Conservation (phyloP, 2,113 vertebrate species). For the Neolamprologus kungweensis region DNA sequence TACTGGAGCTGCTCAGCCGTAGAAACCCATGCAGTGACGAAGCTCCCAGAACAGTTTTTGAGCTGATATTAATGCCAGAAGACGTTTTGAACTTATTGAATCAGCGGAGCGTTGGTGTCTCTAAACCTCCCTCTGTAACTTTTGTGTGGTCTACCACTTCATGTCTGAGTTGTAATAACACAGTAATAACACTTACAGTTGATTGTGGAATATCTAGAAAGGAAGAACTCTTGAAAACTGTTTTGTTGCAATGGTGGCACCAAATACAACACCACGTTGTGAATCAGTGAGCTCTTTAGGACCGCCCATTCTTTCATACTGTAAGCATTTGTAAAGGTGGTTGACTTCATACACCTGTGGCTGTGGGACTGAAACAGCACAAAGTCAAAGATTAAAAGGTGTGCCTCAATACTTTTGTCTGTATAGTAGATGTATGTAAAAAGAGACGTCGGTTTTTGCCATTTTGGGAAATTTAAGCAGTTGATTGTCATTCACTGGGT, state of each 20-base stretch:
- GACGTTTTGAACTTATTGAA: not conserved
- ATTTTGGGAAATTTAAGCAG: not conserved
- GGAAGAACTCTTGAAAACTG: not conserved
- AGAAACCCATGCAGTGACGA: not conserved
- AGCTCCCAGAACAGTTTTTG: not conserved
- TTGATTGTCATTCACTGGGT: not conserved
- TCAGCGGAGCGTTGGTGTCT: not conserved
- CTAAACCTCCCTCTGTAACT: not conserved
- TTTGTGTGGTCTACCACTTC: not conserved
- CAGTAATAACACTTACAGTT: not conserved
- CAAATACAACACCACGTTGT: not conserved
- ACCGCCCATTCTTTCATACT: not conserved
- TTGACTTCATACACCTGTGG: not conserved
- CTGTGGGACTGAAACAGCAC: not conserved
- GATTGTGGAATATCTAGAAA: not conserved
- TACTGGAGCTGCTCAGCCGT: not conserved
- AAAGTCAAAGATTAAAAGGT: not conserved
- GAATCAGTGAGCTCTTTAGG: not conserved
- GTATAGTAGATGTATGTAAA: not conserved
- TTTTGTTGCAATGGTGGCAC: not conserved
- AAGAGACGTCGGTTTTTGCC: fast-evolving
- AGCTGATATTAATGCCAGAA: not conserved
- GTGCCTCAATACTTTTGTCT: not conserved
- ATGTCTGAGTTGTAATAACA: not conserved
- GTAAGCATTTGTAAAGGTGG: not conserved